Evolutionary conservation across 2,113 vertebrate genomes (phyloP).

Genomic region (Crotophaga sulcirostris): DNA sequence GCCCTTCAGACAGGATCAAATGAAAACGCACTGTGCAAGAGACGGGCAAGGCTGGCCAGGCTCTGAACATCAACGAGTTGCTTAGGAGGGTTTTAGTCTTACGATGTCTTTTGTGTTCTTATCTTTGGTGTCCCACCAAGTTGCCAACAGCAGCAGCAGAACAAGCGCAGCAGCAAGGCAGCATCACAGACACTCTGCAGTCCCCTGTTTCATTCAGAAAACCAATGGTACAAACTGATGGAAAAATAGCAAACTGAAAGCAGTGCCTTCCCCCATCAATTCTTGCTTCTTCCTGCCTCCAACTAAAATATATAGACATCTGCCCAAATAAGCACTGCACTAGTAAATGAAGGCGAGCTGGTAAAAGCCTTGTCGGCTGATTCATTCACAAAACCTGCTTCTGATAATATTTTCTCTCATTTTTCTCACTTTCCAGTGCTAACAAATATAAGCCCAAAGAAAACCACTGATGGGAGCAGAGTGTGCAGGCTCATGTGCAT

Average conservation of each 20-base stretch:
- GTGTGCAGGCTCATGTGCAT: conserved; percentile 12
- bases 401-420: conserved; percentile 64
- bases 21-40: conserved; percentile 15
- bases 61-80: neutral
- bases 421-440: conserved; percentile 61
- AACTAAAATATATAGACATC: conserved; percentile 57
- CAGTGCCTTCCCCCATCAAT: neutral
- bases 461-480: conserved; percentile 19
- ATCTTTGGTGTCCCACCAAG: neutral
- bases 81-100: neutral
- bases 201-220: conserved; percentile 24
- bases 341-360: conserved; percentile 61
- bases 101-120: neutral
- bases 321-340: conserved; percentile 60
- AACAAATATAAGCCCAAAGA: conserved; percentile 59
- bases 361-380: conserved; percentile 62
- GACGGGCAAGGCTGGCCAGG: neutral
- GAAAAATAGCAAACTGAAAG: conserved; percentile 33
- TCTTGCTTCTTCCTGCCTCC: conserved; percentile 37
- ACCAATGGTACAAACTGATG: neutral
- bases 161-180: neutral
- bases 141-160: neutral
- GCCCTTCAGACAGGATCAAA: conserved; percentile 21
- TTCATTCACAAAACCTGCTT: conserved; percentile 73
- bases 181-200: neutral